Evolutionary conservation across 2,888 invertebrate species (phyloP).

Genomic region (Trilocha varians): DNA sequence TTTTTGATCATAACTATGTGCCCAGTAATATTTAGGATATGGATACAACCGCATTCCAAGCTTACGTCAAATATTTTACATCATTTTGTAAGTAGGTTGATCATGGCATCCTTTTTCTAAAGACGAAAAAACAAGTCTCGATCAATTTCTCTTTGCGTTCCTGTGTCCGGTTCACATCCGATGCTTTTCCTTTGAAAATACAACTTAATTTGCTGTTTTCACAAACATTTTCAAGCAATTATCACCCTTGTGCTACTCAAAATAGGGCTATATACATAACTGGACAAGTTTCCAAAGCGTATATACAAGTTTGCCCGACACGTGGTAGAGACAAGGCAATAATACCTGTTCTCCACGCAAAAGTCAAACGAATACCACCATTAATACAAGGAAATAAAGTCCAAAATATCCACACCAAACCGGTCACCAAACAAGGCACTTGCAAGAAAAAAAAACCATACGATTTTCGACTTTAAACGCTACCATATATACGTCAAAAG

Average conservation of each 20-base stretch:
- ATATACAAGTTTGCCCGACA: conserved; percentile 20
- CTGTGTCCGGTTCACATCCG: conserved; percentile 61
- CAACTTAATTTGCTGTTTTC: conserved; percentile 13
- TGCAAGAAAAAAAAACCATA: conserved; percentile 13
- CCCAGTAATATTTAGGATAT: background rate
- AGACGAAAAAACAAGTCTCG: conserved; percentile 33
- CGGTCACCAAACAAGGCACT: conserved; percentile 24
- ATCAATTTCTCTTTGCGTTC: conserved; percentile 60
- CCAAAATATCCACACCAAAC: conserved; percentile 15
- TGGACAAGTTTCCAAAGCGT: conserved; percentile 12
- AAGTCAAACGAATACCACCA: conserved; percentile 21
- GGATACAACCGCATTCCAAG: conserved; percentile 2
- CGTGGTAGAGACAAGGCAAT: conserved; percentile 23
- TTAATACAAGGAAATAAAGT: conserved; percentile 22
- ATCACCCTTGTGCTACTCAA: conserved; percentile 14
- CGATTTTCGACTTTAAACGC: conserved; percentile 18
- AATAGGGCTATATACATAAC: conserved; percentile 11
- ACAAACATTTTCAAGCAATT: conserved; percentile 9
- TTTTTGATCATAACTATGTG: too few species aligned
- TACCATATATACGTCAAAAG: conserved; percentile 5
- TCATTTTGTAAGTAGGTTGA: conserved; percentile 13
- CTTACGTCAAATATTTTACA: conserved; percentile 2
- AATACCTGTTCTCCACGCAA: conserved; percentile 28
- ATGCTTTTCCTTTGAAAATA: conserved; percentile 55
- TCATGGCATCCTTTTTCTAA: conserved; percentile 53